Conservation (phyloP, 2,797 vertebrate species). For the Rhinophrynus dorsalis region DNA sequence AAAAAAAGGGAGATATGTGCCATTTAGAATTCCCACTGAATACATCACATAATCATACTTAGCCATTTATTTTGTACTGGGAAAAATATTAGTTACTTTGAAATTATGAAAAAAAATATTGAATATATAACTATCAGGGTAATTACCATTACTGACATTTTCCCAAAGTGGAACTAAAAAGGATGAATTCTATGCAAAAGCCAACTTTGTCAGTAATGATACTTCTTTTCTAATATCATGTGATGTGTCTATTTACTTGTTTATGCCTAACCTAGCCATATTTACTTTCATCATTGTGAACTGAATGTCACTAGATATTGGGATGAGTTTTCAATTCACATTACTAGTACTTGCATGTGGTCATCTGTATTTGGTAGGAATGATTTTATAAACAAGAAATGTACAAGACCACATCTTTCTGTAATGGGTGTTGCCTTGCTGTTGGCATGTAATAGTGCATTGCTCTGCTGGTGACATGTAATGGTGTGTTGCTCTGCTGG, state of each 20-base stretch:
- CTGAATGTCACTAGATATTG: not conserved
- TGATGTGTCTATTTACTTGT: not conserved
- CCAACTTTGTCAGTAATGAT: constrained; percentile 4
- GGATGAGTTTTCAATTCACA: too few species aligned
- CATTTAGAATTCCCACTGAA: constrained; percentile 28
- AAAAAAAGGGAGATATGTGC: too few species aligned
- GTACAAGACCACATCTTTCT: too few species aligned
- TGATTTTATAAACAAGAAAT: too few species aligned
- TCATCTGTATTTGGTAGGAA: too few species aligned
- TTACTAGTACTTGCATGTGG: too few species aligned
- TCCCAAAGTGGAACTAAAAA: not conserved
- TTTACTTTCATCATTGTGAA: not conserved
- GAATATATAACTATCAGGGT: constrained; percentile 24
- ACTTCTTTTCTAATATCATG: not conserved
- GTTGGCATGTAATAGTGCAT: too few species aligned
- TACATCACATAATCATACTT: constrained; percentile 11
- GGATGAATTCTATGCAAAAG: constrained; percentile 38
- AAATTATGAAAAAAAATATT: constrained; percentile 4
- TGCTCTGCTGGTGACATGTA: too few species aligned
- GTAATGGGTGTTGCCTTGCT: too few species aligned
- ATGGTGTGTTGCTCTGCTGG: too few species aligned
- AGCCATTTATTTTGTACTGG: constrained; percentile 15
- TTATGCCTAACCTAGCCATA: constrained; percentile 10
- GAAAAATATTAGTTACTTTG: not conserved
- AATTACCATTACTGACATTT: not conserved